Percentiles rank a stretch among this genome's conserved stretches.
Evolutionary conservation across 2,113 vertebrate species (phyloP).

Genomic region (Scalopus aquaticus): DNA sequence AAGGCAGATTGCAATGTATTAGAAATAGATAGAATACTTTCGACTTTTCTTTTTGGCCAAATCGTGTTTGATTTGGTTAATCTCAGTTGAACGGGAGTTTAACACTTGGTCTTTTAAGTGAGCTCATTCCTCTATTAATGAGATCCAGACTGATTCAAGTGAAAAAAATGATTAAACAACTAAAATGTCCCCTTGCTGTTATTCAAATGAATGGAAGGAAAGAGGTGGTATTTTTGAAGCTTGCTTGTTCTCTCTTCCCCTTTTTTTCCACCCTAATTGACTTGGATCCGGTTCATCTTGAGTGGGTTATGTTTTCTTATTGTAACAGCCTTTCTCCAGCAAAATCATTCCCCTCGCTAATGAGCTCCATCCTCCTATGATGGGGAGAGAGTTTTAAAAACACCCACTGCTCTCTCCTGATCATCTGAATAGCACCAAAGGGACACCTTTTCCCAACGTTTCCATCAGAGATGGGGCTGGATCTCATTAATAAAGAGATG

Average conservation of each 20-base stretch:
- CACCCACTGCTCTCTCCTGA: slow-evolving; percentile 86
- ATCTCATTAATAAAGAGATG: slow-evolving; percentile 89
- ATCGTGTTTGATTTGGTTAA: slow-evolving; percentile 82
- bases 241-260: neutral
- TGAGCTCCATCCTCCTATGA: slow-evolving; percentile 89
- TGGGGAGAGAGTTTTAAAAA: slow-evolving; percentile 88
- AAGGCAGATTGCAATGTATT: slow-evolving; percentile 48
- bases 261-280: slow-evolving; percentile 81
- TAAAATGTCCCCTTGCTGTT: slow-evolving; percentile 76
- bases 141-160: slow-evolving; percentile 81
- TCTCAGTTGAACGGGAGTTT: slow-evolving; percentile 80
- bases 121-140: slow-evolving; percentile 82
- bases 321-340: slow-evolving; percentile 83
- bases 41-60: slow-evolving; percentile 50
- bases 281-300: slow-evolving; percentile 86
- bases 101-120: slow-evolving; percentile 80
- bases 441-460: slow-evolving; percentile 86
- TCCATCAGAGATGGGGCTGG: slow-evolving; percentile 86
- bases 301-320: slow-evolving; percentile 87
- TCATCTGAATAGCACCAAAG: slow-evolving; percentile 89
- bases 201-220: slow-evolving; percentile 81
- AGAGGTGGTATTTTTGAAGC: slow-evolving; percentile 74
- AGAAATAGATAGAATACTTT: slow-evolving; percentile 64
- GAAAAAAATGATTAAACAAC: slow-evolving; percentile 71
- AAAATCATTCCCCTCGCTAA: slow-evolving; percentile 88